These are phyloP conservation scores for Berghia stephanieae DNA, from an alignment of 1,140 invertebrate genomes.

Conservation along the genomic window DNA sequence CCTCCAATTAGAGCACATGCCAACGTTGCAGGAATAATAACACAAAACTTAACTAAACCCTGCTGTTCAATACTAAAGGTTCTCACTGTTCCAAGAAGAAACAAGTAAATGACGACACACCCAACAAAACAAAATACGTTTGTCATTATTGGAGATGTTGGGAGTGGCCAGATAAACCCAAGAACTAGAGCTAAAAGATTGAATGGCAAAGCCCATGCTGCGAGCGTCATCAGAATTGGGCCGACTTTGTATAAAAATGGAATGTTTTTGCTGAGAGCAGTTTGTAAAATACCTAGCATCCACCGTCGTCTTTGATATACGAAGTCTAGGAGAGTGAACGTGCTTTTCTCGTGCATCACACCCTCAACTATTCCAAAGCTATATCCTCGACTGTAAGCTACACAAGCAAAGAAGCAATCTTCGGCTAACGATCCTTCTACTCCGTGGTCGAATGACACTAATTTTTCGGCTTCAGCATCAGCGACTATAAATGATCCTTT, in stretches of 20 bases:
- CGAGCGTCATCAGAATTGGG: conserved; percentile 89
- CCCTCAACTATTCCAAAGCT: conserved; percentile 67
- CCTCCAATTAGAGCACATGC: conserved; percentile 91
- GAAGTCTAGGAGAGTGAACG: conserved; percentile 94
- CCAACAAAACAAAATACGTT: conserved; percentile 88
- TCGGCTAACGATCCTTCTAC: conserved; percentile 94
- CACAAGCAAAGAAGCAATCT: conserved; percentile 96
- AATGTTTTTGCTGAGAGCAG: conserved; percentile 89
- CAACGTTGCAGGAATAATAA: conserved; percentile 85
- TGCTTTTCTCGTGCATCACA: conserved; percentile 98
- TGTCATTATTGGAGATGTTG: conserved; percentile 79
- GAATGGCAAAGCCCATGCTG: conserved; percentile 93
- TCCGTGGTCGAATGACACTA: conserved; percentile 95
- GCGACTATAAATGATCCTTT: conserved; percentile 75
- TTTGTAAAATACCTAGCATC: conserved; percentile 94
- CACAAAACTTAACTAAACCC: conserved; percentile 79
- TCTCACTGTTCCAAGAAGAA: conserved; percentile 93
- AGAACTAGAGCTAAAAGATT: conserved; percentile 89
- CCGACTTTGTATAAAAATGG: conserved; percentile 87
- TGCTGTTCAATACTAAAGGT: conserved; percentile 90
- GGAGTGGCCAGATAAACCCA: conserved; percentile 85
- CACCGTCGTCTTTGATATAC: conserved; percentile 95
- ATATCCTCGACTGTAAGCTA: conserved; percentile 74
- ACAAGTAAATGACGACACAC: conserved; percentile 93
- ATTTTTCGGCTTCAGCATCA: conserved; percentile 85